phyloP scores from a whole-genome alignment of 2,113 vertebrate species.

The Paradoxurus hermaphroditus region DNA sequence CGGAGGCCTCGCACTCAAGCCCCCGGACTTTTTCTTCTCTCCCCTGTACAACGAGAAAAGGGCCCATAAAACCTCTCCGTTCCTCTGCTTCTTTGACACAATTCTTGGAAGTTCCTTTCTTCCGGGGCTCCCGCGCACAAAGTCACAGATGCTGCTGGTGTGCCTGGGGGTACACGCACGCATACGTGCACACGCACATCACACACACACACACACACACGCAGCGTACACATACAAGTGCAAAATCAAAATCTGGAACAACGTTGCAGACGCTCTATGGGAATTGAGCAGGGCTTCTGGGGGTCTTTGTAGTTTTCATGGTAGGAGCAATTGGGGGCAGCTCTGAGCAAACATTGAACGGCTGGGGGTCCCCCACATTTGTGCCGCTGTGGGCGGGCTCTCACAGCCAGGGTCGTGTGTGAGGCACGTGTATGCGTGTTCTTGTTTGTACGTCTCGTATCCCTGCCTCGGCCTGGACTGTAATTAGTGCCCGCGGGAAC shows the following conservation, averaged over 20 bases:
- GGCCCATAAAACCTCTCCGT: neutral
- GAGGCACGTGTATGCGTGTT: neutral
- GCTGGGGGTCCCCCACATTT: neutral
- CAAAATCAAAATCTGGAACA: neutral
- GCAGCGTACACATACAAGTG: no score
- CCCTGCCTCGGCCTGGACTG: neutral
- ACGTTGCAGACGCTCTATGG: neutral
- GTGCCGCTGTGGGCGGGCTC: neutral
- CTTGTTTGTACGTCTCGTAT: neutral
- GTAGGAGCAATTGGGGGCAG: neutral
- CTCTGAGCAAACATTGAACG: neutral
- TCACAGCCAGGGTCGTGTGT: neutral
- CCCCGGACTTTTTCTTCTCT: neutral
- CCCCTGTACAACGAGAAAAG: neutral
- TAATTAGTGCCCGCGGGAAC: no score
- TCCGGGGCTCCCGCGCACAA: neutral
- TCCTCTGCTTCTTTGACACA: neutral
- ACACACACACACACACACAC: neutral
- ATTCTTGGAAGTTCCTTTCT: neutral
- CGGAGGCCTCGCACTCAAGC: neutral
- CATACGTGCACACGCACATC: neutral
- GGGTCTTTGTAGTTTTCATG: neutral
- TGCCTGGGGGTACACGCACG: neutral
- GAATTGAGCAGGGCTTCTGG: neutral
- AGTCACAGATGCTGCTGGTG: neutral